Conservation (phyloP, 1,140 invertebrate species). For the Apocrypta bakeri region DNA sequence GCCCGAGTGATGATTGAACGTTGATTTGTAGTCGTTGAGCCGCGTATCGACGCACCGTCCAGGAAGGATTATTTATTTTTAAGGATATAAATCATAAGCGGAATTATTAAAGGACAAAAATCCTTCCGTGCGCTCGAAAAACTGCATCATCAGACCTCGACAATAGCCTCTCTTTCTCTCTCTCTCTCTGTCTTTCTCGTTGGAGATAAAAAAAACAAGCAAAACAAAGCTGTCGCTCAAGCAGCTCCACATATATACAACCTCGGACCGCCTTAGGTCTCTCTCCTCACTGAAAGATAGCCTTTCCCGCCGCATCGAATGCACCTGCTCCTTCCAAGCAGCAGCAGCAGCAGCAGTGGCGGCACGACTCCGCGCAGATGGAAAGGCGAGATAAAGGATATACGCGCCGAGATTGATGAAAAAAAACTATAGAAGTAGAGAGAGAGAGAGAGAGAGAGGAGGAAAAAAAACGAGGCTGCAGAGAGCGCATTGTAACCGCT, state of each 20-base stretch:
- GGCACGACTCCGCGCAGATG: constrained; percentile 16
- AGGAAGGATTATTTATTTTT: too few relatives aligned
- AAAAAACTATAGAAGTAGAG: neutral
- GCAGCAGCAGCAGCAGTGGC: constrained; percentile 2
- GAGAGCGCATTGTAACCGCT: constrained; percentile 9
- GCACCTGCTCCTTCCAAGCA: constrained; percentile 31
- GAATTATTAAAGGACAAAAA: too few relatives aligned
- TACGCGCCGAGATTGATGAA: constrained; percentile 27
- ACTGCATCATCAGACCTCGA: neutral
- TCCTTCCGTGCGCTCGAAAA: too few relatives aligned
- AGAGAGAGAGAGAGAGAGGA: neutral
- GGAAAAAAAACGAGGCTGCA: constrained; percentile 25
- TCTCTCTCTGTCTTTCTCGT: too few relatives aligned
- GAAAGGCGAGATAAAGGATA: constrained; percentile 44
- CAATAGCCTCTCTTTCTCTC: neutral
- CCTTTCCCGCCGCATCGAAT: neutral
- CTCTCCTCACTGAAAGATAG: neutral
- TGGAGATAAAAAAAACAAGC: constrained; percentile 6
- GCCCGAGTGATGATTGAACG: too few relatives aligned
- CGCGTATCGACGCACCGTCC: too few relatives aligned
- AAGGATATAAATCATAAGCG: too few relatives aligned
- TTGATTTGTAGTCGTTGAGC: too few relatives aligned
- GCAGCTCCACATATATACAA: neutral
- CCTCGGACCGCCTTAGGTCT: neutral
- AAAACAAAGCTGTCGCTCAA: constrained; percentile 18